Evolutionary conservation across 2,797 vertebrate genomes (phyloP).

Genomic region (Babyrousa celebensis): DNA sequence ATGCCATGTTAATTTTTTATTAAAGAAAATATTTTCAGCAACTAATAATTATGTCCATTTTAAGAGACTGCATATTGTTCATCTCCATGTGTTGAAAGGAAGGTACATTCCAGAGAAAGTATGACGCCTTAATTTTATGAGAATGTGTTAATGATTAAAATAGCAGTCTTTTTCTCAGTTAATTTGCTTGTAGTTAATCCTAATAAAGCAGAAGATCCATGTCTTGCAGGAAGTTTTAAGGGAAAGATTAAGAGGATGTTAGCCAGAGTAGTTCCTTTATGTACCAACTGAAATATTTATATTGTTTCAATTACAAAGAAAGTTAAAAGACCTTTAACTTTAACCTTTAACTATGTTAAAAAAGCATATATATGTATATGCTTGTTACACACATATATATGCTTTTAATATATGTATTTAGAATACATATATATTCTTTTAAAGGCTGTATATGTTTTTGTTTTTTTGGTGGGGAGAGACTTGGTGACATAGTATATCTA

Average conservation of each 20-base stretch:
- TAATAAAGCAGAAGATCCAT: not conserved
- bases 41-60: not conserved
- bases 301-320: not conserved
- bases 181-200: not conserved
- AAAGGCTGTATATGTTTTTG: too few species aligned
- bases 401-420: too few species aligned
- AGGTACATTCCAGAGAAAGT: not conserved
- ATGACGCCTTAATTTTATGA: not conserved
- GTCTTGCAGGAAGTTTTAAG: not conserved
- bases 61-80: not conserved
- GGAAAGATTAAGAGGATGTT: not conserved
- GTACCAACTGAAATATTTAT: not conserved
- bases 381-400: too few species aligned
- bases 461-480: not conserved
- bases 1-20: not conserved
- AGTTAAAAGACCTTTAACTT: not conserved
- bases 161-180: not conserved
- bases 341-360: too few species aligned
- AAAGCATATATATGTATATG: too few species aligned
- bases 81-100: not conserved
- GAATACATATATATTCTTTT: too few species aligned
- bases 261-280: not conserved
- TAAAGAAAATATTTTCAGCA: slow-evolving; percentile 17
- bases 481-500: not conserved
- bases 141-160: not conserved